phyloP scores from a whole-genome alignment of 1,140 invertebrate species.

The Pararge aegeria region DNA sequence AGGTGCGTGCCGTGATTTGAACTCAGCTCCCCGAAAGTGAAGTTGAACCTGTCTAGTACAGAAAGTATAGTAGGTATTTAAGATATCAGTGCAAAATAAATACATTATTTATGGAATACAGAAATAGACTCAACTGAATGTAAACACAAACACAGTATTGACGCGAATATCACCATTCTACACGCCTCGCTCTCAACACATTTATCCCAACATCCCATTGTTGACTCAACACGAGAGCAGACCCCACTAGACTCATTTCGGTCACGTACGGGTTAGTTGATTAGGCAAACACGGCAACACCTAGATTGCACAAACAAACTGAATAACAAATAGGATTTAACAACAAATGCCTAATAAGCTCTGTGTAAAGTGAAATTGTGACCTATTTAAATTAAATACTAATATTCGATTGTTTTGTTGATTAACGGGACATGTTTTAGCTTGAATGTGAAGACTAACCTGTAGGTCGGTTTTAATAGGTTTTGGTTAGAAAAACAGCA shows the following conservation, averaged over 20 bases:
- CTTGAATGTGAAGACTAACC: background rate
- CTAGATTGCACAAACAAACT: background rate
- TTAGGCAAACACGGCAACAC: slow-evolving; percentile 6
- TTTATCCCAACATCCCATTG: background rate
- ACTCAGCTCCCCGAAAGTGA: too few species aligned
- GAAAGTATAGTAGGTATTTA: too few species aligned
- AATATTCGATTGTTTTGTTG: background rate
- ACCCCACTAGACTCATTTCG: background rate
- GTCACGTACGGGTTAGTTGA: slow-evolving; percentile 3
- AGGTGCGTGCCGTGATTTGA: too few species aligned
- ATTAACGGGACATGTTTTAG: slow-evolving; percentile 5
- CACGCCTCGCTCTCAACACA: too few species aligned
- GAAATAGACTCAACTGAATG: too few species aligned
- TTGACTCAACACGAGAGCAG: background rate
- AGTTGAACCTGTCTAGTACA: too few species aligned
- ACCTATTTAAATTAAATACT: background rate
- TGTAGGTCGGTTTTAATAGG: too few species aligned
- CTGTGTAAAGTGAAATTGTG: slow-evolving; percentile 3
- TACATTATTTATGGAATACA: too few species aligned
- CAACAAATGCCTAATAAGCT: slow-evolving; percentile 3
- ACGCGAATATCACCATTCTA: too few species aligned
- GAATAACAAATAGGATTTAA: slow-evolving; percentile 6
- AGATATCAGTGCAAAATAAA: too few species aligned
- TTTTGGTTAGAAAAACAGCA: too few species aligned
- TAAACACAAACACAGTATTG: too few species aligned